Base-by-base conservation (phyloP, 2,797 vertebrate species). In the Hypotaenidia philippensis region DNA sequence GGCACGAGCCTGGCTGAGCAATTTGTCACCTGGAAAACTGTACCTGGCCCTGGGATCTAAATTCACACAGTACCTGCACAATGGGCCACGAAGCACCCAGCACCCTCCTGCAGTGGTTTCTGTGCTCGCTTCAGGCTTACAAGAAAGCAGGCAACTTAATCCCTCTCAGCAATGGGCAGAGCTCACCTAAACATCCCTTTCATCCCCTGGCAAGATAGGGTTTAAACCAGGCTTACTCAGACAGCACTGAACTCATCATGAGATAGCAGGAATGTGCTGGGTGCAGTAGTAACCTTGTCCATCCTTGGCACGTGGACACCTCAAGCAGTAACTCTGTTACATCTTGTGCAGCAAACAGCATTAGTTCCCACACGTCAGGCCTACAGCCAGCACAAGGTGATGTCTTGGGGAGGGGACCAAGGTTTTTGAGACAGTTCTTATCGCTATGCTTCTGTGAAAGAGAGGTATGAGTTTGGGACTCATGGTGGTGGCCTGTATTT, bases 31-130 rank as follows among this genome's bases (percentile, higher is more conserved):
- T 87, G 68, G 64, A 83, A 91, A 83, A 57, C 44, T 49, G 32
- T 64, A 49, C 14, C 49, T 81, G 38, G 16, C 45, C 14, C 23
- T 68, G 34, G 13, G 23, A 21, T 87, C 57, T 84, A 66, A 76
- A 69, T 29, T 66, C 44, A 13, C 8, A 64, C 7, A 2, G 11
- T 69, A 41, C 8, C 41, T 57, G 38, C 19, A 9, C 47, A 41
- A 60, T 53, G 41, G 45, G 8, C 49, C 45, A 38, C 15, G 3
- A 57, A 69, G 34, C 49, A 38, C 31, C 25, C 44, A 26, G 1
- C 0, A 0, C 34, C 56, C 21, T 50, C 0, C 0, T 75, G 41
- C 25, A 47, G 64, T 83, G 55, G 17, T 86, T 91, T 93, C 69
- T 90, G n/a, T 38, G 32, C 31, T 8, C 63, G 21, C 47, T 75